Evolutionary conservation across 1,140 invertebrate species (phyloP).

Genomic region (Dufourea novaeangliae): DNA sequence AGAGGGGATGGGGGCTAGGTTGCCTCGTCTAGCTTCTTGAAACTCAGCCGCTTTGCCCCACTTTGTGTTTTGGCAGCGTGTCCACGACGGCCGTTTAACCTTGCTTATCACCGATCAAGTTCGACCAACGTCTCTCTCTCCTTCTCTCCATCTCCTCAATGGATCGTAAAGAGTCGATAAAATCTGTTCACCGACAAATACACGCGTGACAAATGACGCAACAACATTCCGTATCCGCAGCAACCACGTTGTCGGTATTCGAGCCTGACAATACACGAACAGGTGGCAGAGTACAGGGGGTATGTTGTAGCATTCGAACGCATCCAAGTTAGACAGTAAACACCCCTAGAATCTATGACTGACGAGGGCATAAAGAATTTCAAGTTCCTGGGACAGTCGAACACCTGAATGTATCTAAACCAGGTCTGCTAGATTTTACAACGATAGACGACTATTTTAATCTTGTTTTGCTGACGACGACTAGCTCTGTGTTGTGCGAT

Average conservation of each 20-base stretch:
- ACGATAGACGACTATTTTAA: neutral
- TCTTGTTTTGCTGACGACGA: neutral
- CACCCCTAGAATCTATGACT: neutral
- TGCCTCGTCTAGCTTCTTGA: neutral
- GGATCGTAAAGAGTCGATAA: neutral
- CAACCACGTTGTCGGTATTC: neutral
- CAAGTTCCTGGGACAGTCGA: neutral
- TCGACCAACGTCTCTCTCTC: neutral
- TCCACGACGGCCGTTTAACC: slow-evolving; percentile 17
- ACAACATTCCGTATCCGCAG: neutral
- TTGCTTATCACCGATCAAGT: slow-evolving; percentile 40
- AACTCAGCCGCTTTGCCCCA: neutral
- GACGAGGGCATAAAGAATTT: neutral
- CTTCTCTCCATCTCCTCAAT: neutral
- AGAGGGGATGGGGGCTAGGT: too few relatives aligned
- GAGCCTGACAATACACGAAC: neutral
- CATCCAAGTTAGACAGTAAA: neutral
- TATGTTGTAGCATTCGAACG: neutral
- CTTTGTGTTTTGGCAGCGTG: slow-evolving; percentile 28
- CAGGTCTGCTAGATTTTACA: neutral
- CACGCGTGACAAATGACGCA: neutral
- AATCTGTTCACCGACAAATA: neutral
- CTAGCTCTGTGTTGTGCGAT: neutral
- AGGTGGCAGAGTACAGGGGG: neutral
- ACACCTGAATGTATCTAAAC: neutral